Percentiles rank a stretch among this genome's conserved stretches.
phyloP scores from a whole-genome alignment of 2,888 invertebrate species.

The Agrotis clavis region DNA sequence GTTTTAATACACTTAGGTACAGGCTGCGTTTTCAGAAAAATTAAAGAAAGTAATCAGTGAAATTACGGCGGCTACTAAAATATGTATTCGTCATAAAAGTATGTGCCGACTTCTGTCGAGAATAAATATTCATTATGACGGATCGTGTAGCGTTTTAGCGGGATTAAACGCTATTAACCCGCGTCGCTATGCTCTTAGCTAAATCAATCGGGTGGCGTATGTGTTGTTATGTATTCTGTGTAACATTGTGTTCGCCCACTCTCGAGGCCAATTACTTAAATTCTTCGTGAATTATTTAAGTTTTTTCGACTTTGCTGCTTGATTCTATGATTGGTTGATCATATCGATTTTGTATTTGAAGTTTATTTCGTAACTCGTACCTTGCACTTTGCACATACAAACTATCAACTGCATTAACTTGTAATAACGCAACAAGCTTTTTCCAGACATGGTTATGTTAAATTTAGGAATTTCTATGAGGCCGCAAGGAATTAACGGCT shows the following conservation, averaged over 20 bases:
- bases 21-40: conserved; percentile 85
- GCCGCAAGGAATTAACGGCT: neutral
- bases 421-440: too few relatives aligned
- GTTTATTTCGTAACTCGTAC: neutral
- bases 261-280: conserved; percentile 54
- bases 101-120: conserved; percentile 87
- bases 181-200: conserved; percentile 81
- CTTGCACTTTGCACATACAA: too few relatives aligned
- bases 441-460: too few relatives aligned
- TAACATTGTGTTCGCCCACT: conserved; percentile 54
- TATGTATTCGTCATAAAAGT: conserved; percentile 91
- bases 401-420: too few relatives aligned
- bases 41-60: conserved; percentile 91
- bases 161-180: conserved; percentile 89
- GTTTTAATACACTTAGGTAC: conserved; percentile 85
- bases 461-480: too few relatives aligned
- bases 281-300: conserved; percentile 53
- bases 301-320: conserved; percentile 47
- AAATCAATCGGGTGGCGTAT: conserved; percentile 83
- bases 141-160: conserved; percentile 90
- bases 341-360: neutral
- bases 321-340: conserved; percentile 5
- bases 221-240: conserved; percentile 61
- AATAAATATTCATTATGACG: conserved; percentile 91
- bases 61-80: conserved; percentile 90